A percentile compares a stretch with the other conserved stretches of the same genome.
phyloP scores from a whole-genome alignment of 2,888 invertebrate genomes.

The Calameuta filiformis region DNA sequence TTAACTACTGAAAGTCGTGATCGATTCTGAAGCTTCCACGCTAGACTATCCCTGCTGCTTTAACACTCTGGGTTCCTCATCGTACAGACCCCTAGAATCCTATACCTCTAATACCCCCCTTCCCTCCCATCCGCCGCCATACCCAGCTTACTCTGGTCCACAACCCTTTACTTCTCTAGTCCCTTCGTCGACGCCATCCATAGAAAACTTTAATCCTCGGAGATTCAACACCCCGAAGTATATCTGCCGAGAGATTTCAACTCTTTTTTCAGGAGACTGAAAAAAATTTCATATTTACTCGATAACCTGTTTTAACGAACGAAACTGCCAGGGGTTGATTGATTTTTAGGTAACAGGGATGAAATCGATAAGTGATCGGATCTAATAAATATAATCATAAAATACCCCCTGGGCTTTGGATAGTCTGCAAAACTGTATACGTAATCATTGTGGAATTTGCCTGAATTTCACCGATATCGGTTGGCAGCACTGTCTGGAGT shows the following conservation, averaged over 20 bases:
- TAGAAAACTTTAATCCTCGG: constrained; percentile 26
- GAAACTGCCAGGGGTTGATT: background rate
- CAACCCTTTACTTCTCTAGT: constrained; percentile 10
- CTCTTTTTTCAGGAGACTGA: background rate
- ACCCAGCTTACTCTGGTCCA: constrained; percentile 14
- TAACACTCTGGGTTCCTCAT: constrained; percentile 22
- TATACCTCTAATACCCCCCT: no score
- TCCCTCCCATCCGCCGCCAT: no score
- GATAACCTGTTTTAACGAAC: background rate
- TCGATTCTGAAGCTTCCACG: constrained; percentile 46
- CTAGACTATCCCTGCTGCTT: constrained; percentile 32
- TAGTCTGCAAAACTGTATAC: background rate
- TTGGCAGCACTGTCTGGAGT: constrained; percentile 8
- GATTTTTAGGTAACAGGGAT: background rate
- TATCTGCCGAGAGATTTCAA: constrained; percentile 1
- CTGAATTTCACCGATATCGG: background rate
- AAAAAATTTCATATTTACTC: background rate
- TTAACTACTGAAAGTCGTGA: constrained; percentile 60
- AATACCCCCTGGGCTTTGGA: background rate
- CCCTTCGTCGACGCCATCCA: constrained; percentile 6
- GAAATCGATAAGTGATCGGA: background rate
- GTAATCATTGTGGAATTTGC: background rate
- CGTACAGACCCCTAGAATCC: background rate
- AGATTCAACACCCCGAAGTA: constrained; percentile 27
- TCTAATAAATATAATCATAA: background rate